Evolutionary conservation across 2,797 vertebrate genomes (phyloP).

Genomic region (Eulemur albifrons): DNA sequence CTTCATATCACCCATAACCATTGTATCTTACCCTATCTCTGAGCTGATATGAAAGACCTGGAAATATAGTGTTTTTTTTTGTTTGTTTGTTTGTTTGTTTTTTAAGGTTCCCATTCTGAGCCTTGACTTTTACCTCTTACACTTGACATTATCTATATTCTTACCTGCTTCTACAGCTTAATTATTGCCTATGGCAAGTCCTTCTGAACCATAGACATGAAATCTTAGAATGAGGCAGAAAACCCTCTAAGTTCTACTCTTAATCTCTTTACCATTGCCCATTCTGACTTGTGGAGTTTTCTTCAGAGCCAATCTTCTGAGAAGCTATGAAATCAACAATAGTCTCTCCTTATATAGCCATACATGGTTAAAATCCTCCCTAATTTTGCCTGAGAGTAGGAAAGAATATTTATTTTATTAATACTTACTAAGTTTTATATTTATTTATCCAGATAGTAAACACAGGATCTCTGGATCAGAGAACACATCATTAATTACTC

Average conservation of each 20-base stretch:
- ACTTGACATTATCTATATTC: background rate
- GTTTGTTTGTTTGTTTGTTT: background rate
- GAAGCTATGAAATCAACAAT: background rate
- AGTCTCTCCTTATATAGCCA: background rate
- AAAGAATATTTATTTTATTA: background rate
- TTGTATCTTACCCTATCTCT: background rate
- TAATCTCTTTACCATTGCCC: background rate
- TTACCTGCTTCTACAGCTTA: background rate
- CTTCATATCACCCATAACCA: background rate
- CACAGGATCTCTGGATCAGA: background rate
- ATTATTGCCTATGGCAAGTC: background rate
- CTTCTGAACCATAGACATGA: background rate
- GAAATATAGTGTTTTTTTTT: background rate
- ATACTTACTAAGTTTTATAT: background rate
- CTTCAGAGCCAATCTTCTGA: background rate
- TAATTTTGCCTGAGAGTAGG: background rate
- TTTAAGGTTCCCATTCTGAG: background rate
- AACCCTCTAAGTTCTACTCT: background rate
- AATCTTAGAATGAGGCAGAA: background rate
- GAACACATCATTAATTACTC: background rate
- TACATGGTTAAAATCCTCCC: background rate
- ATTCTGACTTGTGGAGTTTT: background rate
- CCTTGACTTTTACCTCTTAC: background rate
- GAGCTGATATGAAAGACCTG: background rate
- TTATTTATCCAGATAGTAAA: background rate